Percentiles rank a stretch among this genome's conserved stretches.
These are phyloP conservation scores for Lepidurus arcticus DNA, from an alignment of 1,140 invertebrate species.

Conservation along the genomic window DNA sequence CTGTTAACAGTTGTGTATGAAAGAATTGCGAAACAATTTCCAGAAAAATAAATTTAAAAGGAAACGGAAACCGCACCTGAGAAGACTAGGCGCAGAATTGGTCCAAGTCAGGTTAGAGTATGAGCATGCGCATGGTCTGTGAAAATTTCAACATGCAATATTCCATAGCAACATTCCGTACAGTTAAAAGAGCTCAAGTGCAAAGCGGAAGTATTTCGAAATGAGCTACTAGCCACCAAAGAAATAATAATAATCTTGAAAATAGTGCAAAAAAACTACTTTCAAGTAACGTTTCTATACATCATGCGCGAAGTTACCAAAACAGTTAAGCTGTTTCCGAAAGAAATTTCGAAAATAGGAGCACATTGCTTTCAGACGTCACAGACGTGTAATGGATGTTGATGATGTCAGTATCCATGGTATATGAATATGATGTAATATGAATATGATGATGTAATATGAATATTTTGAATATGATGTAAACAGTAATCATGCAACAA, in stretches of 20 bases:
- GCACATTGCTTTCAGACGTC: too few relatives aligned
- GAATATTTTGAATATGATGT: too few relatives aligned
- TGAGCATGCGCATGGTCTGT: slow-evolving; percentile 24
- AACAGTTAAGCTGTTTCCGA: too few relatives aligned
- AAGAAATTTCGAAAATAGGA: too few relatives aligned
- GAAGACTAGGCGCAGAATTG: slow-evolving; percentile 24
- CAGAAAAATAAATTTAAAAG: not conserved
- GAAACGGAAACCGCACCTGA: slow-evolving; percentile 1
- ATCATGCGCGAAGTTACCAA: not conserved
- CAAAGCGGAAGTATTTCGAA: not conserved
- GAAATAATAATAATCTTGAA: not conserved
- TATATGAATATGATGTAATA: too few relatives aligned
- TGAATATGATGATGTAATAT: too few relatives aligned
- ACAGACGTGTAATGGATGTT: too few relatives aligned
- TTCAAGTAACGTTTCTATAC: not conserved
- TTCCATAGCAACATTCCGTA: slow-evolving; percentile 14
- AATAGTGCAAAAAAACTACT: not conserved
- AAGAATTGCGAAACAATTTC: not conserved
- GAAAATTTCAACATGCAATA: slow-evolving; percentile 19
- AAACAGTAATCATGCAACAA: too few relatives aligned
- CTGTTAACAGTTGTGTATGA: not conserved
- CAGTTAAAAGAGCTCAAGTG: not conserved
- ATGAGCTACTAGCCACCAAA: not conserved
- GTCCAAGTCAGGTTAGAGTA: slow-evolving; percentile 1
- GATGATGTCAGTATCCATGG: too few relatives aligned